Evolutionary conservation across 2,888 invertebrate species (phyloP).

Genomic region (Philonicus albiceps): DNA sequence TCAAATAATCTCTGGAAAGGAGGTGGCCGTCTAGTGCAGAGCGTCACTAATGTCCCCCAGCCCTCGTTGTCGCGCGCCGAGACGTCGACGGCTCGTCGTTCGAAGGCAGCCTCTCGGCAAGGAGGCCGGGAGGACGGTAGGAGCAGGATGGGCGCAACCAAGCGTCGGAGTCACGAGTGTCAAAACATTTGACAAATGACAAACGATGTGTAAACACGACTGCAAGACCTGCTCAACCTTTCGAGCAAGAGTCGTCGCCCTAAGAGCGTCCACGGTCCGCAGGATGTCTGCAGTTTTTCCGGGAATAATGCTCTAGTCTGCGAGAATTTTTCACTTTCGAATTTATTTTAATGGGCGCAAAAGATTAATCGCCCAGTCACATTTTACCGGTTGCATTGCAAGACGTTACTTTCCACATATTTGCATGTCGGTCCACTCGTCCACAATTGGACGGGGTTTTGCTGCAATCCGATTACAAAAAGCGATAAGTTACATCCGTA

Average conservation of each 20-base stretch:
- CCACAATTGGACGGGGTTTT: neutral
- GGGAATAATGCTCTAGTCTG: neutral
- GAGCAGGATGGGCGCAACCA: neutral
- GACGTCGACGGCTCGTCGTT: neutral
- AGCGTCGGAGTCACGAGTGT: slow-evolving; percentile 18
- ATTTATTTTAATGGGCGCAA: neutral
- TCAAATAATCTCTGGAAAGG: neutral
- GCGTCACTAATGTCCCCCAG: neutral
- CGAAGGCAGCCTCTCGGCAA: neutral
- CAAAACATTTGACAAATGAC: slow-evolving; percentile 40
- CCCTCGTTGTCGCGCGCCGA: neutral
- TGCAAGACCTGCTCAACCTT: slow-evolving; percentile 10
- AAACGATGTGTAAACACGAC: slow-evolving; percentile 34
- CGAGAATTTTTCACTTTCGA: neutral
- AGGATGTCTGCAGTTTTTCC: neutral
- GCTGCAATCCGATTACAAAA: neutral
- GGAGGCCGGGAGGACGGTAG: neutral
- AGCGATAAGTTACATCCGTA: neutral
- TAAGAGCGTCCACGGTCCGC: neutral
- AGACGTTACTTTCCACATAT: neutral
- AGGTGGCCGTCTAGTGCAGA: neutral
- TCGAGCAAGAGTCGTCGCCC: neutral
- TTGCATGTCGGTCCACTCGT: neutral
- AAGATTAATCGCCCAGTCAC: neutral
- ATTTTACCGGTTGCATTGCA: neutral